These are phyloP conservation scores for Cosmia pyralina DNA, from an alignment of 2,888 invertebrate genomes.

Conservation along the genomic window DNA sequence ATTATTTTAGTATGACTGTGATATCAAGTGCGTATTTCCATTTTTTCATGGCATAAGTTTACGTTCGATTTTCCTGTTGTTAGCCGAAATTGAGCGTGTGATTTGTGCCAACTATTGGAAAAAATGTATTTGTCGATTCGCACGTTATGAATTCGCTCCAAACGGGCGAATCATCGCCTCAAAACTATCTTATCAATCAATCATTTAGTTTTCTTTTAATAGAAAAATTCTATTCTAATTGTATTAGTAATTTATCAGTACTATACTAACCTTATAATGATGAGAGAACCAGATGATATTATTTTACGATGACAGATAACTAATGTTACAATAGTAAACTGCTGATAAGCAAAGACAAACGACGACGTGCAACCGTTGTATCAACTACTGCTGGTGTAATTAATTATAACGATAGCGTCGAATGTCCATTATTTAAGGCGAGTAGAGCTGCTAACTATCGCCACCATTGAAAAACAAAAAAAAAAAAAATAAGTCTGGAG, in stretches of 20 bases:
- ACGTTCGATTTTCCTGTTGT: conserved; percentile 26
- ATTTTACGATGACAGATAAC: conserved; percentile 7
- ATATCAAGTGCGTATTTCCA: neutral
- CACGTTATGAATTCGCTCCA: neutral
- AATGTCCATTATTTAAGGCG: too few species aligned
- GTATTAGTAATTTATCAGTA: conserved; percentile 2
- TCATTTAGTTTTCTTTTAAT: neutral
- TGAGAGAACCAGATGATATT: conserved; percentile 9
- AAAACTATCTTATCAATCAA: neutral
- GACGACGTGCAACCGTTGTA: neutral
- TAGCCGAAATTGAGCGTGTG: conserved; percentile 14
- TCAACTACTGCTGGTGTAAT: neutral
- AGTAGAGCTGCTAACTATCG: too few species aligned
- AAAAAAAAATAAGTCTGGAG: too few species aligned
- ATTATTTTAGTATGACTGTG: neutral
- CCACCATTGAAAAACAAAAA: too few species aligned
- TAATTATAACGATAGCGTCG: too few species aligned
- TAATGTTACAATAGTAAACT: neutral
- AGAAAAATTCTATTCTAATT: conserved; percentile 8
- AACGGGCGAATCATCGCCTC: neutral
- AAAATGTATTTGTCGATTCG: neutral
- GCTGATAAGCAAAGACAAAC: neutral
- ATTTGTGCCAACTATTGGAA: conserved; percentile 3
- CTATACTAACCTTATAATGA: neutral
- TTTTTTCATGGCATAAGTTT: neutral